Evolutionary conservation across 2,888 invertebrate species (phyloP), one percentile per base, ranked within the genome.

Genomic region (Pyrochroa serraticornis): DNA sequence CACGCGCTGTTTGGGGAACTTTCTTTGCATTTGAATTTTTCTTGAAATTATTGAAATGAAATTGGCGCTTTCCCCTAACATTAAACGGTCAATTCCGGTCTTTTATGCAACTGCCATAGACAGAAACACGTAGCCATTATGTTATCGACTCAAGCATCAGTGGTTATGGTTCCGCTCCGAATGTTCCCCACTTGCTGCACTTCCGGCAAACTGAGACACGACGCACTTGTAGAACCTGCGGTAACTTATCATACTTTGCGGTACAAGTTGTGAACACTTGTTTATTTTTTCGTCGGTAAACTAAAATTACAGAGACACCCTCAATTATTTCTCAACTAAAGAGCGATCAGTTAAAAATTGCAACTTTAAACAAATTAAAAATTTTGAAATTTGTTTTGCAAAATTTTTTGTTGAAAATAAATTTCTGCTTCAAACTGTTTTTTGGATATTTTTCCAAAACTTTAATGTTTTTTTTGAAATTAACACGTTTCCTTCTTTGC

Each of bases 131-230:
- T 49, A 37, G 39, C 50, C 49, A 38, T 41, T 50, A 49, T 46
- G 41, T 34, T 36, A 45, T 59, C 49, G 50, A 56, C 44, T 30
- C 50, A 50, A 50, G 50, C 59, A 46, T 57, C 60, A 55, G 54
- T 57, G 49, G 52, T 46, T 51, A 43, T n/a, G 35, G 60, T 63
- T 63, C 60, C 63, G 63, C 63, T 63, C 63, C 54, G 55, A 51
- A 60, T 58, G 38, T 33, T 49, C 36, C 54, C 45, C 56, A 49
- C 51, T 49, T 52, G 53, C 10, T 58, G 45, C 51, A 63, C 58
- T 63, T 63, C 63, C 63, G 60, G 62, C 54, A 55, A 58, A 42
- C 46, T 38, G 55, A 58, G 48, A 46, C 30, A 8, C 37, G 33
- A 36, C 14, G 36, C 32, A 14, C 22, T 22, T 22, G 22, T 5